Evolutionary conservation across 2,797 vertebrate genomes (phyloP), one percentile per base, ranked within the genome.

Genomic region (Poecilia velifera): DNA sequence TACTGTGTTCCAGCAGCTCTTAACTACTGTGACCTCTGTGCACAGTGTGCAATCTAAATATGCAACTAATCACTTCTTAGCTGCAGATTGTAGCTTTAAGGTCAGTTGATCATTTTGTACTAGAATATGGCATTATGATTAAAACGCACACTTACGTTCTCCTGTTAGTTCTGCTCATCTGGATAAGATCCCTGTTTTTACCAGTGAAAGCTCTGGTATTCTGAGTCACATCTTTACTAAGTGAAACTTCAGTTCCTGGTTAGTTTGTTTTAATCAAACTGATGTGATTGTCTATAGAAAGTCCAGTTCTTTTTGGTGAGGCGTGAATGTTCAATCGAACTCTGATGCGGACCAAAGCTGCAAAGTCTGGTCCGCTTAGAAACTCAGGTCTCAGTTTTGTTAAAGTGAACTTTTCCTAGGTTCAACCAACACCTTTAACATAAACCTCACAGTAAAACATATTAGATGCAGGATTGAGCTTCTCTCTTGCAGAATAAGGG

Each of bases 21-120:
- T 74, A 74, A 89, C 74, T 81, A 66, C n/a, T 49, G 71, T 74
- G 53, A 86, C 59, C 85, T 81, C 71, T 76, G 68, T 79, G 28
- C 79, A 85, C 82, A 80, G 76, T 64, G 72, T 85, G 79, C 88
- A 86, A 78, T 51, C 86, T 80, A 84, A 66, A 90, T 64, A 76
- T 72, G 47, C 62, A 0, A 3, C 78, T 90, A 83, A 90, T 91
- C 90, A 55, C 84, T 14, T 76, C 66, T 87, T 1, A 77, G 73
- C 82, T 39, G 20, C 70, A 76, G 34, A 22, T 22, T 41, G 73
- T 79, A 76, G 76, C 66, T 72, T 77, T 79, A 68, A 72, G 51
- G 76, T 77, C 7, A 76, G 16, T 36, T 49, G 59, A 53, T 76
- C 68, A 77, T 53, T 71, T 31, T 72, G 43, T 22, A 45, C 64